Evolutionary conservation across 2,113 vertebrate genomes (phyloP), one percentile per base, ranked within the genome.

Genomic region (Pipra filicauda): DNA sequence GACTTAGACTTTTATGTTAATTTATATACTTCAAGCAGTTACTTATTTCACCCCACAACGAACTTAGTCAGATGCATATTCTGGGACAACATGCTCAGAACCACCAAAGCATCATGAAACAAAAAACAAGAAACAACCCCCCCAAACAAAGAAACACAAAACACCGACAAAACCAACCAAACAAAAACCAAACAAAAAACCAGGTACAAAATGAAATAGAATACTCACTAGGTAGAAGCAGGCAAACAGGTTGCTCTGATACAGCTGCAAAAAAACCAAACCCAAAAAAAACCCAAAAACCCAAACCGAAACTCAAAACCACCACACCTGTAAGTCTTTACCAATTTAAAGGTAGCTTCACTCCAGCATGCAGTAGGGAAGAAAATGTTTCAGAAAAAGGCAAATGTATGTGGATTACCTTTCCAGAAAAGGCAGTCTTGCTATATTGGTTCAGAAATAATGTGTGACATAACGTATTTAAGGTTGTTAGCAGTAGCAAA

Each of bases 361-460:
- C 1, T 21, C 37, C 43, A 27, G 6, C 15, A 24, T 61, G 12
- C 13, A 35, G 31, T 2, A 22, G 5, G 3, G 2, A 13, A 9
- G 5, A 37, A 43, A 57, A 37, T 7, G 57, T 48, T 74, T 48
- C 27, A 35, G 21, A 59, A 35, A 30, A 82, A 12, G 3, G 33
- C 1, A n/a, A 49, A 49, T 35, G 0, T 15, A 26, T n/a, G 54
- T 58, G 26, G 28, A 52, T 43, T 17, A 33, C 48, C 17, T 41
- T 83, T 55, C 37, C 15, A 72, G 31, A 72, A 75, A 87, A 77
- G 9, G 1, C 1, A 72, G 1, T 22, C 6, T 71, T 59, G 35
- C 8, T 65, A 3, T 48, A 37, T 26, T 67, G 13, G 27, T 65
- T 78, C 49, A 61, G 61, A 85, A 75, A 46, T n/a, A 39, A 52